A percentile compares a stretch with the other conserved stretches of the same genome.
Evolutionary conservation across 2,888 invertebrate genomes (phyloP).

Genomic region (Siphonodentalium dalli): DNA sequence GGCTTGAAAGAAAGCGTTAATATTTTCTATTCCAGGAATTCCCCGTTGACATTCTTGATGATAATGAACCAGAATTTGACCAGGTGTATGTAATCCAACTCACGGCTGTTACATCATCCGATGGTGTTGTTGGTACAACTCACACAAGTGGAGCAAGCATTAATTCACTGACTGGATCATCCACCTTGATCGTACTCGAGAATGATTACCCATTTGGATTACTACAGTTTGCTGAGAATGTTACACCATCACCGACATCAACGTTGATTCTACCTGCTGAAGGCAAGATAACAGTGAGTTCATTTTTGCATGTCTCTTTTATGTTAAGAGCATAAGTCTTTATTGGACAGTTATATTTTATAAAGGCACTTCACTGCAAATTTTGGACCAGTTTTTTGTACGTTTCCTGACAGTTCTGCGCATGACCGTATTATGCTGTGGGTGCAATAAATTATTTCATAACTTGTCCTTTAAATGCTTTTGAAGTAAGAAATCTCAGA

Average conservation of each 20-base stretch:
- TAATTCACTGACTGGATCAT: slow-evolving; percentile 29
- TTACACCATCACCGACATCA: slow-evolving; percentile 36
- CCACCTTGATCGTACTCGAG: slow-evolving; percentile 43
- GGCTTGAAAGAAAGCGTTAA: too few relatives aligned
- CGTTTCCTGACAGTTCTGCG: too few relatives aligned
- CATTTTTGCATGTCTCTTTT: not conserved
- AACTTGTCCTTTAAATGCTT: too few relatives aligned
- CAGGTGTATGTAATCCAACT: slow-evolving; percentile 53
- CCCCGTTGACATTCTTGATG: slow-evolving; percentile 43
- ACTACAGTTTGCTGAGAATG: slow-evolving; percentile 47
- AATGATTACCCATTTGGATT: slow-evolving; percentile 60
- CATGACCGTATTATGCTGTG: too few relatives aligned
- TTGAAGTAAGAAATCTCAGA: too few relatives aligned
- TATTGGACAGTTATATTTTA: too few relatives aligned
- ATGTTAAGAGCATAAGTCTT: not conserved
- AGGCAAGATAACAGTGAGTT: slow-evolving; percentile 35
- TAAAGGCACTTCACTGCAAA: too few relatives aligned
- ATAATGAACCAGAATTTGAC: slow-evolving; percentile 50
- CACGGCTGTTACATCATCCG: slow-evolving; percentile 38
- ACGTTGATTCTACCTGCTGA: slow-evolving; percentile 41
- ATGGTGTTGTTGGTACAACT: slow-evolving; percentile 54
- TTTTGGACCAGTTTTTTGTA: too few relatives aligned
- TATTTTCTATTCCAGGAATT: slow-evolving; percentile 42
- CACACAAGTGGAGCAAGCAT: slow-evolving; percentile 61
- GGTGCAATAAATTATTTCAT: too few relatives aligned